These are phyloP conservation scores for Phlogophora meticulosa DNA, from an alignment of 2,888 invertebrate genomes.

Conservation along the genomic window DNA sequence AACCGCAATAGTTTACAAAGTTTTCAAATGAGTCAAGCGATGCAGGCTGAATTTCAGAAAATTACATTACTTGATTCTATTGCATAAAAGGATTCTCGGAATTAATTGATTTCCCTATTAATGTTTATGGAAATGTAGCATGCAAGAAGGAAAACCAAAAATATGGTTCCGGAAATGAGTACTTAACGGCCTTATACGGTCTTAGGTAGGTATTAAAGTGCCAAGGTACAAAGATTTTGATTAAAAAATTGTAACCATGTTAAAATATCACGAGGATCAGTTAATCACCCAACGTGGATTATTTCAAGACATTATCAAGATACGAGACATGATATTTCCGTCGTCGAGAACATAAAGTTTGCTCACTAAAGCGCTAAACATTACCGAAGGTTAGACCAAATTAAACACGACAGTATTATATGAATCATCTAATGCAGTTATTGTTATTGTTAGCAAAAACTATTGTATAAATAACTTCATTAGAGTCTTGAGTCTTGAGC, in stretches of 20 bases:
- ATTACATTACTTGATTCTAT: constrained; percentile 23
- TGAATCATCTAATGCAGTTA: constrained; percentile 65
- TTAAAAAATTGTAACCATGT: not conserved
- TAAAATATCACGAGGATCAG: constrained; percentile 26
- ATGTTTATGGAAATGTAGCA: constrained; percentile 7
- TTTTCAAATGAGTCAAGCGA: constrained; percentile 28
- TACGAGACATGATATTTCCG: constrained; percentile 71
- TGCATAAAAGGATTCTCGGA: constrained; percentile 34
- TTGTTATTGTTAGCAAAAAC: constrained; percentile 52
- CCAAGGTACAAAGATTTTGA: not conserved
- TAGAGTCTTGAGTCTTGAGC: constrained; percentile 1
- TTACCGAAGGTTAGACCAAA: constrained; percentile 65
- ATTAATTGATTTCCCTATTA: constrained; percentile 13
- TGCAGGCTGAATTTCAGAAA: constrained; percentile 18
- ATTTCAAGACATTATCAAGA: constrained; percentile 70
- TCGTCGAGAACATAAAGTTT: constrained; percentile 65
- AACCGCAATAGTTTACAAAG: constrained; percentile 5
- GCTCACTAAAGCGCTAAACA: constrained; percentile 57
- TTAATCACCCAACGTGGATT: constrained; percentile 65
- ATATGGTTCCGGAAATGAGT: not conserved
- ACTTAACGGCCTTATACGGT: not conserved
- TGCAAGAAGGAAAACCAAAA: constrained; percentile 10
- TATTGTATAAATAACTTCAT: constrained; percentile 30
- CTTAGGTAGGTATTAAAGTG: not conserved
- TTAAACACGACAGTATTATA: constrained; percentile 49